phyloP scores from a whole-genome alignment of 2,113 vertebrate genomes.

The Drymodes brunneopygia region DNA sequence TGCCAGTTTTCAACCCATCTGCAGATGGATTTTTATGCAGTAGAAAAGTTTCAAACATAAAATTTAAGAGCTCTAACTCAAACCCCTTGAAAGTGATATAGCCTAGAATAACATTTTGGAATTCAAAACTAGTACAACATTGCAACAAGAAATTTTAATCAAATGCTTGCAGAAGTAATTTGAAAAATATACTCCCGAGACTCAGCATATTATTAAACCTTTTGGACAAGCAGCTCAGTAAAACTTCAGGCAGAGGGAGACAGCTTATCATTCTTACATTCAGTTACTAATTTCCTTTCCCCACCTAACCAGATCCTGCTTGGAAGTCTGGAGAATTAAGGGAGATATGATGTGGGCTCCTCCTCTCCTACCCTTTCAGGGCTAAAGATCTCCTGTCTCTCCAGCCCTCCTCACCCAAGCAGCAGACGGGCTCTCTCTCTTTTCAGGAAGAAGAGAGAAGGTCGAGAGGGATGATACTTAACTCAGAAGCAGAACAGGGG shows the following conservation, averaged over 20 bases:
- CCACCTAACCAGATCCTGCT: not conserved
- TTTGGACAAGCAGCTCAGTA: not conserved
- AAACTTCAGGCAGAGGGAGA: not conserved
- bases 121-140: not conserved
- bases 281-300: not conserved
- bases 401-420: not conserved
- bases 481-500: not conserved
- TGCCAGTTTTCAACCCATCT: not conserved
- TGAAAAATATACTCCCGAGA: not conserved
- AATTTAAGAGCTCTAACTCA: not conserved
- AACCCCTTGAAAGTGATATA: not conserved
- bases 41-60: not conserved
- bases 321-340: not conserved
- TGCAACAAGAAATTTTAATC: not conserved
- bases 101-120: not conserved
- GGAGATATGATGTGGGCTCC: not conserved
- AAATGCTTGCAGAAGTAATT: not conserved
- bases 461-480: accelerated
- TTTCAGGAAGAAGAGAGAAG: not conserved
- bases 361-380: not conserved
- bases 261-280: accelerated
- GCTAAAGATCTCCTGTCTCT: not conserved
- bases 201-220: not conserved
- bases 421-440: accelerated
- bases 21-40: not conserved